A percentile compares a stretch with the other conserved stretches of the same genome.
Evolutionary conservation across 2,888 invertebrate genomes (phyloP).

Genomic region (Amiota mariae): DNA sequence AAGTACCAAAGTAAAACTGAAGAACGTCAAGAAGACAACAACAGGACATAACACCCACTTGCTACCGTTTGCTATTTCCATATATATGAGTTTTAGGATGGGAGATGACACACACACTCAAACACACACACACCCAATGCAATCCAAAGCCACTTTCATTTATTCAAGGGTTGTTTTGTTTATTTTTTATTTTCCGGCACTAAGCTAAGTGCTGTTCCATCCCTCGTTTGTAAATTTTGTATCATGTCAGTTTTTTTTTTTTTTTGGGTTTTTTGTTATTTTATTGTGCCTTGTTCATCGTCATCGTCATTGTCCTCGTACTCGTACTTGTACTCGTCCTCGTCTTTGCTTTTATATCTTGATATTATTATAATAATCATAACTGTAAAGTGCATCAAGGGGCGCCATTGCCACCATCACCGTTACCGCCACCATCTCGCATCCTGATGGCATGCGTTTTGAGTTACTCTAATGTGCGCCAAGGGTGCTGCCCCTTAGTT

Average conservation of each 20-base stretch:
- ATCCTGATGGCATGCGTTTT: not conserved
- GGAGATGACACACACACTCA: too few relatives aligned
- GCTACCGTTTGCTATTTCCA: conserved; percentile 16
- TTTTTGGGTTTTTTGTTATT: not conserved
- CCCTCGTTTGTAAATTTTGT: not conserved
- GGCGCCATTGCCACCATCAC: not conserved
- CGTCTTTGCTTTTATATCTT: not conserved
- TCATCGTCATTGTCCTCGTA: too few relatives aligned
- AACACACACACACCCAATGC: too few relatives aligned
- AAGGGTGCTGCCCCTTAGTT: not conserved
- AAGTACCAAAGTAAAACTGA: conserved; percentile 35
- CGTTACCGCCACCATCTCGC: not conserved
- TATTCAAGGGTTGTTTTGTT: too few relatives aligned
- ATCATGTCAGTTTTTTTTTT: conserved; percentile 10
- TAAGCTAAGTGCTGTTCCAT: conserved; percentile 10
- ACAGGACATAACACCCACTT: conserved; percentile 51
- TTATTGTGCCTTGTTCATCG: too few relatives aligned
- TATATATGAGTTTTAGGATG: not conserved
- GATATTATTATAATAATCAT: conserved; percentile 16
- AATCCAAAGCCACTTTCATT: too few relatives aligned
- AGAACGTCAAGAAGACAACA: conserved; percentile 35
- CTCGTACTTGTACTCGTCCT: too few relatives aligned
- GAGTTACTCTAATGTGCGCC: conserved; percentile 1
- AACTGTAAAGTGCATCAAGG: conserved; percentile 16
- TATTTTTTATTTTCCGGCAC: not conserved